phyloP scores from a whole-genome alignment of 2,113 vertebrate genomes.

The Condylura cristata region DNA sequence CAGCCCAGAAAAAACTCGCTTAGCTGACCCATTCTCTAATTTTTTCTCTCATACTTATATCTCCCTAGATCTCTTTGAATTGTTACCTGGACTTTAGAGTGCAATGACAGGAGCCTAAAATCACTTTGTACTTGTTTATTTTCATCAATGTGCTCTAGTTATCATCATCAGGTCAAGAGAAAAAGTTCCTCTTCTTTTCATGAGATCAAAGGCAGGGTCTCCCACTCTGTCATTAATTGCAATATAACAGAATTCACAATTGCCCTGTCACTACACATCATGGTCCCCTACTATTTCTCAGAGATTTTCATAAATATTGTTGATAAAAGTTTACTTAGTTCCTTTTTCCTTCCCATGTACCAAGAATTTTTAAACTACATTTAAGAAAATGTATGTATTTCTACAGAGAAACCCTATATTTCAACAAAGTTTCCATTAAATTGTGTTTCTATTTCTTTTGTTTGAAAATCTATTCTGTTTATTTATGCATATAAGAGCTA shows the following conservation, averaged over 20 bases:
- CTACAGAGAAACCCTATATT: conserved; percentile 43
- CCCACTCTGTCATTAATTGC: not conserved
- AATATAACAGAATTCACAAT: not conserved
- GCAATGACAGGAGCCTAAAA: not conserved
- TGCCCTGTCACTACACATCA: not conserved
- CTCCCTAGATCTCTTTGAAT: not conserved
- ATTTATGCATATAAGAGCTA: too few relatives aligned
- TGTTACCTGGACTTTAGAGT: not conserved
- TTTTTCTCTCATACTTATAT: not conserved
- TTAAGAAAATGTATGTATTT: conserved; percentile 51
- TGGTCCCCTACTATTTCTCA: not conserved
- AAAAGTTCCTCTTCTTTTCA: not conserved
- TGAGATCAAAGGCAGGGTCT: not conserved
- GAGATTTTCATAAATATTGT: conserved; percentile 32
- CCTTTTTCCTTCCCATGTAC: conserved; percentile 39
- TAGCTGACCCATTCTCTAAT: not conserved
- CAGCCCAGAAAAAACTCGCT: not conserved
- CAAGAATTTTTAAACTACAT: conserved; percentile 49
- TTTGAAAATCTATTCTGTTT: too few relatives aligned
- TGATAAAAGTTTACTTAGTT: conserved; percentile 30
- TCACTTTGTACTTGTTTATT: not conserved
- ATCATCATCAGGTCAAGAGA: not conserved
- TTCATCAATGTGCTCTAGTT: not conserved
- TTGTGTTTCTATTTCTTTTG: conserved; percentile 58
- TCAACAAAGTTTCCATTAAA: conserved; percentile 69